Conservation (phyloP, 1,140 invertebrate species). For the Proales similis region DNA sequence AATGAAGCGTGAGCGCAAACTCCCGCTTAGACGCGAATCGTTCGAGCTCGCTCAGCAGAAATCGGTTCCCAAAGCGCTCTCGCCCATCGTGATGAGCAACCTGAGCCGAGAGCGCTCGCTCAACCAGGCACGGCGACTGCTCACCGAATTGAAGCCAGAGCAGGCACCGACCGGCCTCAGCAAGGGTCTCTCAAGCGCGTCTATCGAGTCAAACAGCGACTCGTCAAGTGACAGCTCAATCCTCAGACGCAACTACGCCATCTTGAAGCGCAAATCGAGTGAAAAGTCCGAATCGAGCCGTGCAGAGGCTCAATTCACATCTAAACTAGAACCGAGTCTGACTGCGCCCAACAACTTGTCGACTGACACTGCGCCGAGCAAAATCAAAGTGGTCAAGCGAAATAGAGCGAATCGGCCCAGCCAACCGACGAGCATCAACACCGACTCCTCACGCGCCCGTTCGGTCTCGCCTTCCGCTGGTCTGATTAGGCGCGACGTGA, state of each 20-base stretch:
- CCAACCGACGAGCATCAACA: too few species aligned
- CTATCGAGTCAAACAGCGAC: not conserved
- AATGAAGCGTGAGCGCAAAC: not conserved
- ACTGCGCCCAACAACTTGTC: too few species aligned
- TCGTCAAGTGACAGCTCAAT: not conserved
- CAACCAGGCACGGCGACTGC: conserved; percentile 5
- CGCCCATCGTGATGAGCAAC: not conserved
- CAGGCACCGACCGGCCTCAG: not conserved
- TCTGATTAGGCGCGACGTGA: conserved; percentile 7
- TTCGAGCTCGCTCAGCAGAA: conserved; percentile 31
- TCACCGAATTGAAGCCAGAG: conserved; percentile 6
- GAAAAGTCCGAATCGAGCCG: not conserved
- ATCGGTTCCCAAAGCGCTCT: not conserved
- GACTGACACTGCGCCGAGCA: too few species aligned
- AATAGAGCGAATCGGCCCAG: not conserved
- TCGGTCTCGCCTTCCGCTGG: conserved; percentile 25
- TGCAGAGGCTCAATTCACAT: too few species aligned
- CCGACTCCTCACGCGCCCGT: not conserved
- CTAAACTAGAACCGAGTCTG: too few species aligned
- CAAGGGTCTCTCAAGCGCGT: not conserved
- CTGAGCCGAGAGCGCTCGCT: not conserved
- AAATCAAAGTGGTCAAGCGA: conserved; percentile 31
- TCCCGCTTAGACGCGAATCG: conserved; percentile 18
- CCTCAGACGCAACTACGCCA: conserved; percentile 24
- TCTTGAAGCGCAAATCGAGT: conserved; percentile 20